Evolutionary conservation across 2,113 vertebrate genomes (phyloP), one percentile per base, ranked within the genome.

Genomic region (Alethe diademata): DNA sequence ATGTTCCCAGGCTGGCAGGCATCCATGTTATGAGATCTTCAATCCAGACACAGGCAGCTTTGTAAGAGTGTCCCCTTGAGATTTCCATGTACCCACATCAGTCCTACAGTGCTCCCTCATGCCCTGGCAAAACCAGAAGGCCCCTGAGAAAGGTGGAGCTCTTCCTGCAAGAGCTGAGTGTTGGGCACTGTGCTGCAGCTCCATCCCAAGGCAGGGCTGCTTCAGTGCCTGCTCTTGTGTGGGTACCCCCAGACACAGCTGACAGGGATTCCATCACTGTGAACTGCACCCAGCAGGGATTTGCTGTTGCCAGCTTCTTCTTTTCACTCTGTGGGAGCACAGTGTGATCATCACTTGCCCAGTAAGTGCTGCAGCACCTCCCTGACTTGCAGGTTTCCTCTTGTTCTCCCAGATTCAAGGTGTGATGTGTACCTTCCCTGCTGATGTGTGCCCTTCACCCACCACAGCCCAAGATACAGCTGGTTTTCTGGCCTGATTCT

Each of bases 191-290:
- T 54, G 67, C 43, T 72, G 58, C 51, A 86, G 61, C 42, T 86
- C 66, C 2, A 2, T 50, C 4, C 2, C 11, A 7, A 20, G 24
- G 57, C 54, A 76, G 14, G 20, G 18, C 31, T 84, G 26, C 40
- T 56, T 61, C 47, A 12, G 3, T 1, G 1, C 22, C 57, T 62
- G 42, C 47, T 25, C 22, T 69, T n/a, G n/a, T 0, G 0, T n/a
- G 26, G 35, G 38, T 24, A 47, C 8, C 14, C 69, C 38, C 51
- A 43, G 40, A 42, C 15, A 33, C 40, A 43, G 35, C 23, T 56
- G 31, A 23, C 38, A 5, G 38, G 19, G 38, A 31, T n/a, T 56
- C 31, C 40, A 43, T 35, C 53, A 20, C 70, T 33, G 14, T 43
- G 31, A 26, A 43, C 70, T 43, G 18, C 31, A 35, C 11, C 40